phyloP scores from a whole-genome alignment of 2,888 invertebrate genomes.

The Lasioglossum figueresi region DNA sequence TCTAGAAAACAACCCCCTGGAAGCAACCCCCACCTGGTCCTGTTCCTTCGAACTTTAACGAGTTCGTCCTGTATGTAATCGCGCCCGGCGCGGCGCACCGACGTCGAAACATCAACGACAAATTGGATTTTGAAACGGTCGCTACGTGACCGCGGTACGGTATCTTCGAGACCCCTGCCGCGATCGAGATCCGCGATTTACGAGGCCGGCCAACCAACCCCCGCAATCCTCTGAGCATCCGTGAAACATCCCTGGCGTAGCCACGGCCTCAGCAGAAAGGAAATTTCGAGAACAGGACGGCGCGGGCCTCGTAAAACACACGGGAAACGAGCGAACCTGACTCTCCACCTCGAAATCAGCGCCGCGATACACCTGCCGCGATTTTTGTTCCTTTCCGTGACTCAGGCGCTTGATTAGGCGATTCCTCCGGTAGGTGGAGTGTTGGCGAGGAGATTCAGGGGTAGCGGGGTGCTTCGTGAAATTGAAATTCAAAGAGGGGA shows the following conservation, averaged over 20 bases:
- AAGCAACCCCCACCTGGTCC: neutral
- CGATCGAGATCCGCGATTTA: slow-evolving; percentile 51
- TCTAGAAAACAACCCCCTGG: neutral
- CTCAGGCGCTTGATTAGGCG: neutral
- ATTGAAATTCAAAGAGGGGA: no score
- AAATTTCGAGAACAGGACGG: neutral
- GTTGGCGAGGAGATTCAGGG: no score
- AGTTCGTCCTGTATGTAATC: slow-evolving; percentile 63
- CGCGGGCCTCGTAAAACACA: slow-evolving; percentile 18
- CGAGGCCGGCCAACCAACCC: slow-evolving; percentile 17
- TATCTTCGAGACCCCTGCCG: slow-evolving; percentile 39
- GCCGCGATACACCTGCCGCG: neutral
- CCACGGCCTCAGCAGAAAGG: neutral
- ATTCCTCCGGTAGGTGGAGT: neutral
- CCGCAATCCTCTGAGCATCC: neutral
- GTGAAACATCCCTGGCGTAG: neutral
- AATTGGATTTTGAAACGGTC: slow-evolving; percentile 67
- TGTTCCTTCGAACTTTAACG: slow-evolving; percentile 62
- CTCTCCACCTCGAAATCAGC: neutral
- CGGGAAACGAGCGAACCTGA: neutral
- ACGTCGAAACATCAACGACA: slow-evolving; percentile 62
- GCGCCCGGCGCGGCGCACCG: slow-evolving; percentile 39
- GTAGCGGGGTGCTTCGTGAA: no score
- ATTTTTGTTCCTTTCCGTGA: neutral
- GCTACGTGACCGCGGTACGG: slow-evolving; percentile 62